Conservation (phyloP, 2,113 vertebrate genomes). For the Steatornis caripensis region DNA sequence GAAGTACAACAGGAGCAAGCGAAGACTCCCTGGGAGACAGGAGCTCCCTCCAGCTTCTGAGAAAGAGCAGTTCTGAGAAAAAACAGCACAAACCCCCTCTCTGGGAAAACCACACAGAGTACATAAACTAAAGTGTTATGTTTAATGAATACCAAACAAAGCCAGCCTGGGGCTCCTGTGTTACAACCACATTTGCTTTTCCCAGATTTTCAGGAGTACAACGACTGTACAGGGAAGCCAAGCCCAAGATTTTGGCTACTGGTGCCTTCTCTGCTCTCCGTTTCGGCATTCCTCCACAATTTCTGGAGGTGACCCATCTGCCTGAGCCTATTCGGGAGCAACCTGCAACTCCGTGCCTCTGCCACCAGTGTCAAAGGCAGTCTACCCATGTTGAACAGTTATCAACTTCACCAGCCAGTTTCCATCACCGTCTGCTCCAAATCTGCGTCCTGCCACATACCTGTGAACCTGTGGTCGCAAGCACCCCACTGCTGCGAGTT, state of each 20-base stretch:
- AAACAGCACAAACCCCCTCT: not conserved
- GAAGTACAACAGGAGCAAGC: not conserved
- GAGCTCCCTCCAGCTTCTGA: not conserved
- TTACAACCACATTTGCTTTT: not conserved
- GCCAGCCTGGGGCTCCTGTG: not conserved
- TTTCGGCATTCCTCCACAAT: not conserved
- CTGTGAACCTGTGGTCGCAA: not conserved
- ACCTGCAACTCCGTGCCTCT: not conserved
- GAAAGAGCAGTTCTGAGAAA: not conserved
- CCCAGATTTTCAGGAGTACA: not conserved
- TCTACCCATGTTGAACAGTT: not conserved
- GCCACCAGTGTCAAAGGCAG: not conserved
- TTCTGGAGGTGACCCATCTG: not conserved
- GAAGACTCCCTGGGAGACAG: rapidly evolving
- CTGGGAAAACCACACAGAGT: not conserved
- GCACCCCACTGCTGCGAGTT: rapidly evolving
- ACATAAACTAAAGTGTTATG: not conserved
- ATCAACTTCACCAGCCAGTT: not conserved
- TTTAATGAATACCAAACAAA: not conserved
- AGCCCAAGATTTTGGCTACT: not conserved
- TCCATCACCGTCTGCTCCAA: not conserved
- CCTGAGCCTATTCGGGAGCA: not conserved
- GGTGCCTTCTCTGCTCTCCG: not conserved
- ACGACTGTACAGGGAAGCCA: not conserved
- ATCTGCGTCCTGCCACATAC: not conserved